Evolutionary conservation across 2,888 invertebrate species (phyloP).

Genomic region (Chalcis sispes): DNA sequence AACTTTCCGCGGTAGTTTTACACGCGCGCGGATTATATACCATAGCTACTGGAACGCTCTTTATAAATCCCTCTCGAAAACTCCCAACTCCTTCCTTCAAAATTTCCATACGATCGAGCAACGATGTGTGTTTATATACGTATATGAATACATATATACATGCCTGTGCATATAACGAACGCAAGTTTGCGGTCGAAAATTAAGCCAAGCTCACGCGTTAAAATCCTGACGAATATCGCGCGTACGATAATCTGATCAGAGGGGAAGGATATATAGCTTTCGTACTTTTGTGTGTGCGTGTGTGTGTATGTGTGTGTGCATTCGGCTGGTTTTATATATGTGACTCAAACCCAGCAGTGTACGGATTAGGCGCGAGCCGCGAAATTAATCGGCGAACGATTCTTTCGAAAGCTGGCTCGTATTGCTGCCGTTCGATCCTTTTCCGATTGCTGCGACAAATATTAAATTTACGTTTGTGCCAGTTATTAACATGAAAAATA

Average conservation of each 20-base stretch:
- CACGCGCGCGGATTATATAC: too few relatives aligned
- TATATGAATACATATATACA: too few relatives aligned
- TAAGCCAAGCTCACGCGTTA: background rate
- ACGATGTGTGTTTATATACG: too few relatives aligned
- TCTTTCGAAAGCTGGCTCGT: background rate
- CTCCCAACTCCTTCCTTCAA: too few relatives aligned
- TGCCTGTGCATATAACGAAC: too few relatives aligned
- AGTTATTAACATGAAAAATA: background rate
- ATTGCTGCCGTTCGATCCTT: background rate
- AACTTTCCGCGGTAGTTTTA: conserved; percentile 18
- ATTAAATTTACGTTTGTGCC: background rate
- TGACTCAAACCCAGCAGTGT: too few relatives aligned
- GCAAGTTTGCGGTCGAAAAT: conserved; percentile 5
- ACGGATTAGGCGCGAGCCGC: conserved; percentile 7
- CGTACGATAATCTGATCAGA: conserved; percentile 20
- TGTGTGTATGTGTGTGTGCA: too few relatives aligned
- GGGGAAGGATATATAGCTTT: background rate
- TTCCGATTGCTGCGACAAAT: conserved; percentile 19
- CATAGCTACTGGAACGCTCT: background rate
- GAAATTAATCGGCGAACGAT: conserved; percentile 26
- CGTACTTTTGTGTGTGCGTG: too few relatives aligned
- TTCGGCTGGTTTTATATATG: too few relatives aligned
- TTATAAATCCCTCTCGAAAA: background rate
- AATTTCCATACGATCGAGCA: conserved; percentile 31
- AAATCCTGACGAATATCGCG: conserved; percentile 30